Evolutionary conservation across 2,888 invertebrate genomes (phyloP).

Genomic region (Mesodorylaimus sp.): DNA sequence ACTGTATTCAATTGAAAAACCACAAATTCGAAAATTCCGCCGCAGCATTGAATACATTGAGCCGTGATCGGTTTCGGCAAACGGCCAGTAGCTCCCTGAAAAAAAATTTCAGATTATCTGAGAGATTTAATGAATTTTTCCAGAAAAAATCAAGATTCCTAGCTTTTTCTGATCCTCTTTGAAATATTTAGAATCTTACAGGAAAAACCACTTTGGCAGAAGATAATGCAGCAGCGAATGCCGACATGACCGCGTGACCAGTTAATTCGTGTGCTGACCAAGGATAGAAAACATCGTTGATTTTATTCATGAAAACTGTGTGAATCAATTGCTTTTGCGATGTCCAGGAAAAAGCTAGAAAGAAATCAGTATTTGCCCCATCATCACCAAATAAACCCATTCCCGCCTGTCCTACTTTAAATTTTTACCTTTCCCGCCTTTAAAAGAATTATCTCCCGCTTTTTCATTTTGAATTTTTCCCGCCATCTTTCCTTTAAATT

Average conservation of each 20-base stretch:
- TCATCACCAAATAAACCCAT: no score
- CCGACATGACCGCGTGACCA: conserved; percentile 10
- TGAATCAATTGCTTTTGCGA: neutral
- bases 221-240: conserved; percentile 11
- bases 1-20: conserved; percentile 56
- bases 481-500: neutral
- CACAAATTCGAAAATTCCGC: conserved; percentile 56
- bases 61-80: conserved; percentile 58
- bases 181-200: neutral
- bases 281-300: conserved; percentile 5
- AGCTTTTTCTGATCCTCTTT: neutral
- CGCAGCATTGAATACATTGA: conserved; percentile 64
- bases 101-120: no score
- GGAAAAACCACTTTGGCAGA: no score
- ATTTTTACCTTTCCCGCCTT: no score
- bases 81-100: conserved; percentile 21
- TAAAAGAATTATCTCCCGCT: no score
- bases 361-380: no score
- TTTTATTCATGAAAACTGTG: neutral
- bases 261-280: conserved; percentile 10
- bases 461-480: no score
- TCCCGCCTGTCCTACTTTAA: no score
- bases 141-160: neutral
- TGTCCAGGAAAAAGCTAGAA: conserved; percentile 2
- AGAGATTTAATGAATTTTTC: neutral